Conservation (phyloP, 2,113 vertebrate species). For the Suricata suricatta region DNA sequence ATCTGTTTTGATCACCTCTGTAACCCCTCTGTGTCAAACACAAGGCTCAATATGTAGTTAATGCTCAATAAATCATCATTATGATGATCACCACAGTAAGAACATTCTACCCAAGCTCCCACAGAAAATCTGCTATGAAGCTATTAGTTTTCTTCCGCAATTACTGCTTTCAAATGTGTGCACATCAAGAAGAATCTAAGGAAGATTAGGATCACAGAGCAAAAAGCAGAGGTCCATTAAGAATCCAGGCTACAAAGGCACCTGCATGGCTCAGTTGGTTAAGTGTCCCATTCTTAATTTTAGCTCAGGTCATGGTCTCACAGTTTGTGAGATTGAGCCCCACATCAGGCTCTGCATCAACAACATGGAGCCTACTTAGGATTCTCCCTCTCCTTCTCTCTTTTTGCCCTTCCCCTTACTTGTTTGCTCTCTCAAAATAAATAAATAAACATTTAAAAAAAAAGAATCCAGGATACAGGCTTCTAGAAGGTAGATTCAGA, state of each 20-base stretch:
- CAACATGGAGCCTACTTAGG: neutral
- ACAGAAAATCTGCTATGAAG: neutral
- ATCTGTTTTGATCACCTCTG: neutral
- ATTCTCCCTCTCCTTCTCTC: neutral
- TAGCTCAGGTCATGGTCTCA: neutral
- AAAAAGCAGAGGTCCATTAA: slow-evolving; percentile 11
- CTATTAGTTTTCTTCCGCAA: neutral
- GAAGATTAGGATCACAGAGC: slow-evolving; percentile 3
- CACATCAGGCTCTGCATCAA: too few relatives aligned
- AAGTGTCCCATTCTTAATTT: too few relatives aligned
- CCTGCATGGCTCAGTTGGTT: neutral
- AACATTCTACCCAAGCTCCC: neutral
- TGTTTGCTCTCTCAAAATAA: neutral
- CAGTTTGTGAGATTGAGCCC: too few relatives aligned
- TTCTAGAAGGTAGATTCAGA: neutral
- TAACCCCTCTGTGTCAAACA: neutral
- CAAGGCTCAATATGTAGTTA: neutral
- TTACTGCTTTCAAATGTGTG: neutral
- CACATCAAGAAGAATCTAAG: slow-evolving; percentile 24
- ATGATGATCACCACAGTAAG: neutral
- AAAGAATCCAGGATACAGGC: neutral
- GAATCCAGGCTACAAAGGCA: neutral
- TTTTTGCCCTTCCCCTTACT: neutral
- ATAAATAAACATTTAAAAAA: neutral
- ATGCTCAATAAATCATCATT: neutral